Percentiles rank a stretch among this genome's conserved stretches.
phyloP scores from a whole-genome alignment of 2,888 invertebrate genomes.

The Eudasyphora cyanicolor region DNA sequence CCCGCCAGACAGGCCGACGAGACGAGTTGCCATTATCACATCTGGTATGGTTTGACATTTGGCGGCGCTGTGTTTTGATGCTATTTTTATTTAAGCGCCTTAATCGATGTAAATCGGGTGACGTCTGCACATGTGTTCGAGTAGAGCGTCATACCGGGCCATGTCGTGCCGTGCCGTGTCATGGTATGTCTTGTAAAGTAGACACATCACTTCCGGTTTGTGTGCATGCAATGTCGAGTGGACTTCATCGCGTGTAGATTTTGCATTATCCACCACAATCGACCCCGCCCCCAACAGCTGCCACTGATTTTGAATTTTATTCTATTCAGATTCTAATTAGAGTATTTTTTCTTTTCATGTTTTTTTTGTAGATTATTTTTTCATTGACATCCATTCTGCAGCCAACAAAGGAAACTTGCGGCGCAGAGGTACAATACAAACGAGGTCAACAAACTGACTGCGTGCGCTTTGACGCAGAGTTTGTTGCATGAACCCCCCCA shows the following conservation, averaged over 20 bases:
- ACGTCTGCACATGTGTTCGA: background rate
- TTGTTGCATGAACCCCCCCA: constrained; percentile 55
- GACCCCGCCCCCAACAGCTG: background rate
- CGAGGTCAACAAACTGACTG: constrained; percentile 61
- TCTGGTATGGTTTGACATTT: background rate
- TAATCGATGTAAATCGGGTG: background rate
- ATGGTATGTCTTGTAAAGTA: background rate
- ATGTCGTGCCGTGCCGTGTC: background rate
- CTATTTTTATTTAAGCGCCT: constrained; percentile 6
- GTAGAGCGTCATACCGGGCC: background rate
- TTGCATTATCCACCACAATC: constrained; percentile 26
- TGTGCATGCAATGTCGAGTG: background rate
- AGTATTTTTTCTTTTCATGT: constrained; percentile 23
- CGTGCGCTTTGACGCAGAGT: constrained; percentile 60
- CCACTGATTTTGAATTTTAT: background rate
- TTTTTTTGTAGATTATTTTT: constrained; percentile 49
- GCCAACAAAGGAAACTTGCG: constrained; percentile 55
- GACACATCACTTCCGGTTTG: constrained; percentile 43
- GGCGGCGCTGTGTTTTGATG: background rate
- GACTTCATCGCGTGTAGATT: constrained; percentile 38
- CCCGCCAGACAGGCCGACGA: constrained; percentile 7
- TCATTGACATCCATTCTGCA: constrained; percentile 58
- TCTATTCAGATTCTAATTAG: background rate
- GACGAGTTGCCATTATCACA: background rate
- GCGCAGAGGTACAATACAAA: constrained; percentile 44